Conservation (phyloP, 1,140 invertebrate species). For the Euschistus heros region DNA sequence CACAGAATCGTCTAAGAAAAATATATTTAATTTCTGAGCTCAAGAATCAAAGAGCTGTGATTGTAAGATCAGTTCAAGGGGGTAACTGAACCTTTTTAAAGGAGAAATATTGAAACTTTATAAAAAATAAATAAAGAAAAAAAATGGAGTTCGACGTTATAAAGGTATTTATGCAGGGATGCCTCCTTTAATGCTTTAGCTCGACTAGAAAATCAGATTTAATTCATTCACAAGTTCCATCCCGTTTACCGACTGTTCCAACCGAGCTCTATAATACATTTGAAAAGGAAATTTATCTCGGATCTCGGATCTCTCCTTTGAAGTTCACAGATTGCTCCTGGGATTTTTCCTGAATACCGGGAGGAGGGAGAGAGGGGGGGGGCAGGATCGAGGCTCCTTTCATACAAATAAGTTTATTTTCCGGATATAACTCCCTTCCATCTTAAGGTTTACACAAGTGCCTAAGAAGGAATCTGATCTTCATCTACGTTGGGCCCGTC, state of each 20-base stretch:
- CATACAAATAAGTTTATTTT: constrained; percentile 10
- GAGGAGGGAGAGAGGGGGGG: too few relatives aligned
- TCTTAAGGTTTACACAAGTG: neutral
- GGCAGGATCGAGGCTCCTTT: neutral
- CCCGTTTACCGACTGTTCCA: neutral
- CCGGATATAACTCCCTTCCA: neutral
- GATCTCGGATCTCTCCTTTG: neutral
- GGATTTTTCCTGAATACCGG: constrained; percentile 6
- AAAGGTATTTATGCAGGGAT: too few relatives aligned
- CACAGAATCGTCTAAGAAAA: too few relatives aligned
- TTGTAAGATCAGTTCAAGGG: too few relatives aligned
- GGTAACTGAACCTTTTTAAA: too few relatives aligned
- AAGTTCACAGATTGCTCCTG: constrained; percentile 1
- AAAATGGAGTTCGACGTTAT: too few relatives aligned
- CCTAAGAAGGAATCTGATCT: neutral
- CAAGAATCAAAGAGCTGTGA: too few relatives aligned
- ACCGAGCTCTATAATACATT: neutral
- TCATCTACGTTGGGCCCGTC: neutral
- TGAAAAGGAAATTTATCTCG: constrained; percentile 8
- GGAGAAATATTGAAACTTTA: too few relatives aligned
- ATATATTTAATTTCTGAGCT: too few relatives aligned
- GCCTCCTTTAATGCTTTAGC: too few relatives aligned
- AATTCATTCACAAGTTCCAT: neutral
- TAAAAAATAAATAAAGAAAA: too few relatives aligned
- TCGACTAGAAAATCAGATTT: neutral